Evolutionary conservation across 2,797 vertebrate species (phyloP).

Genomic region (Darevskia nairensis): DNA sequence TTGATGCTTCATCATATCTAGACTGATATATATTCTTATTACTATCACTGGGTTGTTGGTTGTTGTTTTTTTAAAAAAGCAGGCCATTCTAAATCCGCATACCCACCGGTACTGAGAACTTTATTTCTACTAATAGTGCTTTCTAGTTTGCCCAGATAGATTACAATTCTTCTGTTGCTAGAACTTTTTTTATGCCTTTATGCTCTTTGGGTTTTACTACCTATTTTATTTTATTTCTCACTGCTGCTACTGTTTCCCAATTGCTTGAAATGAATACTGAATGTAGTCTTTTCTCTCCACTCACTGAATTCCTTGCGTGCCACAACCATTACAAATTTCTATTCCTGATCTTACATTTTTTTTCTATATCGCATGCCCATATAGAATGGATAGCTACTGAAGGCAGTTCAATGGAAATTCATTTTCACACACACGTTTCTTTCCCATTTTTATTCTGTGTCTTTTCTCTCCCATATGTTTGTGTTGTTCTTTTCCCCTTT

Average conservation of each 20-base stretch:
- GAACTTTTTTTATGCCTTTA: constrained; percentile 16
- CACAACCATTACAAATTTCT: background rate
- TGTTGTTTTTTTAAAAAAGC: constrained; percentile 15
- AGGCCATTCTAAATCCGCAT: constrained; percentile 21
- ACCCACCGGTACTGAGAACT: constrained; percentile 20
- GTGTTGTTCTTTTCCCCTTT: background rate
- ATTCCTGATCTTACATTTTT: constrained; percentile 17
- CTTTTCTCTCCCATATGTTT: background rate
- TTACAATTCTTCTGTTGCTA: constrained; percentile 41
- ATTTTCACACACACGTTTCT: background rate
- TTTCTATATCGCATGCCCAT: constrained; percentile 9
- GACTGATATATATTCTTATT: background rate
- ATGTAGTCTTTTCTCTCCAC: constrained; percentile 28
- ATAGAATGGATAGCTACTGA: constrained; percentile 32
- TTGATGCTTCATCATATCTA: constrained; percentile 1
- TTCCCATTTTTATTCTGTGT: constrained; percentile 26
- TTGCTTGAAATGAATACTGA: constrained; percentile 5
- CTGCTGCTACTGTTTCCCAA: constrained; percentile 34
- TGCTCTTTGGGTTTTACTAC: constrained; percentile 16
- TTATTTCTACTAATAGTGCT: constrained; percentile 25
- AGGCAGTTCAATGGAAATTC: background rate
- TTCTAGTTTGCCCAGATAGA: constrained; percentile 40
- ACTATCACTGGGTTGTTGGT: background rate
- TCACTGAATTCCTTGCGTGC: background rate
- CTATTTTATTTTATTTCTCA: constrained; percentile 25